Conservation (phyloP, 1,140 invertebrate genomes). For the Cydia strobilella region DNA sequence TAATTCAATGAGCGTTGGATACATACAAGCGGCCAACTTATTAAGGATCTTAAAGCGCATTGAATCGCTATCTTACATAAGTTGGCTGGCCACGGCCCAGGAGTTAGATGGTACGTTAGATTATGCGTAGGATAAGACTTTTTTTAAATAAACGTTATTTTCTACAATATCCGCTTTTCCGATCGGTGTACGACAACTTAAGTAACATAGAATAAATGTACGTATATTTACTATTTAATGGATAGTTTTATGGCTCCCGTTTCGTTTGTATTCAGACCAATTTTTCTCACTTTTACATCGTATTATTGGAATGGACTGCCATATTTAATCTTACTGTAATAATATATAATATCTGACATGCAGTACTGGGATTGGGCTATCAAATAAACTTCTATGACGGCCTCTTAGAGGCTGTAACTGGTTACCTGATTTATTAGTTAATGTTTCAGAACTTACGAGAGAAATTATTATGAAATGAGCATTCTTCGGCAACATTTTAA, state of each 20-base stretch:
- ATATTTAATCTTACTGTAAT: constrained; percentile 66
- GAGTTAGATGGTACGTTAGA: constrained; percentile 70
- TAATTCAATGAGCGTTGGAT: neutral
- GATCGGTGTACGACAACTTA: constrained; percentile 64
- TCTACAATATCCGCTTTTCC: constrained; percentile 75
- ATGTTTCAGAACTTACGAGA: neutral
- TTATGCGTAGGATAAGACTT: constrained; percentile 74
- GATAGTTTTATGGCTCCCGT: constrained; percentile 61
- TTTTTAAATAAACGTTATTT: constrained; percentile 75
- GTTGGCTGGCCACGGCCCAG: constrained; percentile 52
- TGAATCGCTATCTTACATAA: constrained; percentile 21
- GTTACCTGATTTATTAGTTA: neutral
- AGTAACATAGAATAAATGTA: constrained; percentile 59
- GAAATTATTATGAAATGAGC: neutral
- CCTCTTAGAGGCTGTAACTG: neutral
- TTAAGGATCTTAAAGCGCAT: neutral
- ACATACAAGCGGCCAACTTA: neutral
- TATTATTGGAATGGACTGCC: constrained; percentile 71
- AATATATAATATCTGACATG: constrained; percentile 39
- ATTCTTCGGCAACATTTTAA: neutral
- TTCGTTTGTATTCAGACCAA: constrained; percentile 73
- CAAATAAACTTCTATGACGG: neutral
- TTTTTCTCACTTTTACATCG: constrained; percentile 75
- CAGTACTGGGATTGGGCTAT: constrained; percentile 19
- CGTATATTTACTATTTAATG: constrained; percentile 67